Base-by-base conservation (phyloP, 1,140 invertebrate genomes). In the Drosophila arawakana region DNA sequence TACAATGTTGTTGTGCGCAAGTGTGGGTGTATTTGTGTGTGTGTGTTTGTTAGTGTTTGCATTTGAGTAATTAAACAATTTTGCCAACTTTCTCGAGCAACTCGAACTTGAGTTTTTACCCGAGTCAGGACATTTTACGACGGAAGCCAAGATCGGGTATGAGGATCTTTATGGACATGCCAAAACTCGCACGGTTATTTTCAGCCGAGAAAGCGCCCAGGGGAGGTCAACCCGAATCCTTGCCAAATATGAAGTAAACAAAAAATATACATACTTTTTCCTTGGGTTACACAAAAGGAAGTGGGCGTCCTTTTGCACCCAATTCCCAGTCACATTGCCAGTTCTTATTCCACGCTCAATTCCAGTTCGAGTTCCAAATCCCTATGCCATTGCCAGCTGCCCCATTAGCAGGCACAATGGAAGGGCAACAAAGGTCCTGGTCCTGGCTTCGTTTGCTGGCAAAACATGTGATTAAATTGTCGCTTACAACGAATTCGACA, bases 391-490 rank as follows among this genome's bases (percentile, higher is more conserved):
- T 68, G 84, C 55, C 62, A 70, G 67, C 78, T 71, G 52, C 54
- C 77, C 76, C 60, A 73, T 73, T 73, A 76, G 69, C 66, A 47
- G 18, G 34, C 30, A 76, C 73, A 76, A 76, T 54, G 54, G 41
- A 11, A 50, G 37, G 39, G 37, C 73, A 60, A 70, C 72, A 75
- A 68, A 73, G 74, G 61, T 65, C 37, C n/a, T n/a, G n/a, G n/a
- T n/a, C n/a, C 60, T 61, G 55, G 65, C 44, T 21, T 25, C 62
- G 37, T 41, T 49, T 63, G 62, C 57, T 54, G 55, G 68, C 73
- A 78, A 89, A 89, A 89, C 84, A 89, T 88, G 21, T 88, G 80
- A 88, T 88, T 88, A 88, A 80, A 80, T 77, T 80, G 77, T 77
- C 77, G 74, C 57, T 80, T 66, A 73, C 77, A 89, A 73, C 83